Base-by-base conservation (phyloP, 2,113 vertebrate genomes). In the Micronycteris hirsuta region DNA sequence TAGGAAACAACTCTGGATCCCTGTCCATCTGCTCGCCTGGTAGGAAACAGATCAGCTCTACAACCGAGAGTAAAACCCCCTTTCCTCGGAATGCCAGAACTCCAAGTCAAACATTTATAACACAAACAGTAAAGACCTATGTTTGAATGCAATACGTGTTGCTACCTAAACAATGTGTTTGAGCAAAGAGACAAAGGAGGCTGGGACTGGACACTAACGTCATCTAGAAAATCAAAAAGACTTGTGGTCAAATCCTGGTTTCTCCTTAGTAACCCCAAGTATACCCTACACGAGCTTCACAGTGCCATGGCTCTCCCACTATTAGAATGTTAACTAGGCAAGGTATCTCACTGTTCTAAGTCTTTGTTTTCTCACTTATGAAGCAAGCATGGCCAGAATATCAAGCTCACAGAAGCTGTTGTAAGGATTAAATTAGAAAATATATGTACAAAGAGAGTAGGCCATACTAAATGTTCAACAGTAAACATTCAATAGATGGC, bases 281-380 rank as follows among this genome's bases (percentile, higher is more conserved):
- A n/a, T 2, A 61, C 33, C 65, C 15, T 80, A 8, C 28, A 49
- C 83, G 54, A 9, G 22, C 67, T n/a, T 41, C n/a, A 14, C 4
- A 76, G 9, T 9, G 4, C 22, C 52, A 19, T 0, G 11, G 2
- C 2, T 16, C 1, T 58, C 22, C 56, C 7, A 38, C 2, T 67
- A 26, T 41, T 83, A 56, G 45, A 83, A 36, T 12, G 70, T 77
- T 61, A 65, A 70, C 31, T 54, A 81, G 68, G 24, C 14, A 70
- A 81, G 20, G 31, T 24, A 68, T n/a, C 49, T 85, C 74, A 87
- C n/a, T 38, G 4, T 26, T 78, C 28, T 63, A 36, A 17, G 63
- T 28, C 20, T 85, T 77, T 43, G 4, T n/a, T 89, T 56, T 86
- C 10, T 90, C 12, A 52, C 38, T 65, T 90, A 54, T 33, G 52